Conservation (phyloP, 2,797 vertebrate species). For the Apodemus agrarius region DNA sequence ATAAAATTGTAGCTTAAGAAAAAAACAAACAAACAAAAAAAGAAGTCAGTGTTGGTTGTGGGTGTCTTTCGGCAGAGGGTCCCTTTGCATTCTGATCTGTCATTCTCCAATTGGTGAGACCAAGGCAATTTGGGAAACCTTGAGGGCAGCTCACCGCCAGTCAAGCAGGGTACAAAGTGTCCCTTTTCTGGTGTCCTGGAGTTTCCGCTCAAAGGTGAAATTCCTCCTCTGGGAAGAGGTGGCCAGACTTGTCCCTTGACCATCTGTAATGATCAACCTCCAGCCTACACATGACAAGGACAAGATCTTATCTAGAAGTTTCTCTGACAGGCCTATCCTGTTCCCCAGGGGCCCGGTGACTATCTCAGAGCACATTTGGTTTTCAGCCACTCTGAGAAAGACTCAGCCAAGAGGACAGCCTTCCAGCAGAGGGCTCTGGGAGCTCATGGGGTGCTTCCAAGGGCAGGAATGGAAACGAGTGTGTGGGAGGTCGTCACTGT, state of each 20-base stretch:
- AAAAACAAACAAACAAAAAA: no score
- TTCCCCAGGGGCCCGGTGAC: not conserved
- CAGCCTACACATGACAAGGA: not conserved
- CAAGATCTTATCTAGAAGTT: constrained; percentile 33
- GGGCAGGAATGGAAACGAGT: not conserved
- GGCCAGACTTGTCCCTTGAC: constrained; percentile 50
- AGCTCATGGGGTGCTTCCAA: not conserved
- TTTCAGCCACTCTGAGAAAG: not conserved
- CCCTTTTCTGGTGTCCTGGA: constrained; percentile 49
- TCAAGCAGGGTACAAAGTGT: not conserved
- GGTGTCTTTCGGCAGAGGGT: not conserved
- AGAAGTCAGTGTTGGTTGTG: not conserved
- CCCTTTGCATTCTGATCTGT: not conserved
- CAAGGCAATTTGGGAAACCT: not conserved
- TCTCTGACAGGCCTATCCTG: not conserved
- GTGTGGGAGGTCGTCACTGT: not conserved
- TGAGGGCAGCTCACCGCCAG: not conserved
- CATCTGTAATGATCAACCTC: constrained; percentile 23
- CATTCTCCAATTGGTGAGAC: not conserved
- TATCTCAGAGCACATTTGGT: not conserved
- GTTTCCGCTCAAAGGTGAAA: constrained; percentile 2
- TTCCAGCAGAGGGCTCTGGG: not conserved
- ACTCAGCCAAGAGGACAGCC: not conserved
- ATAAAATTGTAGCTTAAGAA: no score
- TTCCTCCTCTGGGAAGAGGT: not conserved